Base-by-base conservation (phyloP, 2,888 invertebrate genomes). In the Therioaphis trifolii region DNA sequence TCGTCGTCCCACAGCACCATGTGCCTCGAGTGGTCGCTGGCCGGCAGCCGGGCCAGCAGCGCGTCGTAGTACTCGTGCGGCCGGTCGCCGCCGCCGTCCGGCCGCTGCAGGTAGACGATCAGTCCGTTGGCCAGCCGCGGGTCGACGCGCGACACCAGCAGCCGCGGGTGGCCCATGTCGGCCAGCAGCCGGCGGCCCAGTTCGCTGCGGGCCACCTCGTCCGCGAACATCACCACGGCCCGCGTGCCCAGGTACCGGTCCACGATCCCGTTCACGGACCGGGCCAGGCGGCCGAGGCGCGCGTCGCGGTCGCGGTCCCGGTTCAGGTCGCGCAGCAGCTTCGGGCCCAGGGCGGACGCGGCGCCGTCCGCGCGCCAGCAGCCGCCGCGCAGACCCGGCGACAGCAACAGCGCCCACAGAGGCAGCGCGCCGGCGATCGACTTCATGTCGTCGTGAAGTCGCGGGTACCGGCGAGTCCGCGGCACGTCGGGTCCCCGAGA, bases 21-120 rank as follows among this genome's bases (percentile, higher is more conserved):
- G 49, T 82, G 80, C 49, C 80, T 29, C 35, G 80, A 82, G 27
- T 82, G 63, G 71, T 82, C 80, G 72, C 80, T 74, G 46, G 71
- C 24, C 63, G 80, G 80, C 49, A 82, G n/a, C 49, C 49, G 58
- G 29, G 35, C 27, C 35, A 82, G 29, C 46, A 82, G 49, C 61
- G 63, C 5, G 15, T 35, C 80, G 52, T 82, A 82, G n/a, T n/a
- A n/a, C n/a, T n/a, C n/a, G n/a, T n/a, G n/a, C n/a, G n/a, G n/a
- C n/a, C n/a, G n/a, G n/a, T n/a, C n/a, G n/a, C n/a, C n/a, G n/a
- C 46, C 80, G 35, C 12, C 24, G 49, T 4, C 68, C 18, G 49
- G 21, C 52, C 27, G 52, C 18, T 14, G 21, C 21, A 82, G 24
- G 63, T 82, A 82, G 35, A 82, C 72, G 3, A 82, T 21, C 0